phyloP scores from a whole-genome alignment of 2,113 vertebrate species.

The Corythornis madagascariensis region DNA sequence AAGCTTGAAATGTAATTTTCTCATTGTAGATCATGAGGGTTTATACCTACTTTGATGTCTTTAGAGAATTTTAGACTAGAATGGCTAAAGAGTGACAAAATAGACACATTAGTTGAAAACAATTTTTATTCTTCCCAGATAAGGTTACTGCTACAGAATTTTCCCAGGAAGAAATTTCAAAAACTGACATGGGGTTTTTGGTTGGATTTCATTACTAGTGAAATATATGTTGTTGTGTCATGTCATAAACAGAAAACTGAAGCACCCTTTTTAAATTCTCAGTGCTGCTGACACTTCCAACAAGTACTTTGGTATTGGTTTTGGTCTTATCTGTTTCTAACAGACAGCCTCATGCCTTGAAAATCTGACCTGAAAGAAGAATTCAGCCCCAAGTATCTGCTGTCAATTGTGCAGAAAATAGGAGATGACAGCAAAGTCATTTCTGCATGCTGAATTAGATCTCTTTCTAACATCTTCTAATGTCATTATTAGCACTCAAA shows the following conservation, averaged over 20 bases:
- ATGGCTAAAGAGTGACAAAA: background rate
- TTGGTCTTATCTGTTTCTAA: constrained; percentile 81
- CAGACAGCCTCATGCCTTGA: constrained; percentile 79
- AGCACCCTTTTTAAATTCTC: constrained; percentile 74
- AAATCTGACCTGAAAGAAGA: constrained; percentile 85
- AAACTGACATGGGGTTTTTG: constrained; percentile 48
- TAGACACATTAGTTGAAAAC: background rate
- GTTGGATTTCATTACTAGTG: constrained; percentile 64
- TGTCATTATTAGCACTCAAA: constrained; percentile 89
- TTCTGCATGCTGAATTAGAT: constrained; percentile 85
- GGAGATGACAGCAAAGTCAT: constrained; percentile 83
- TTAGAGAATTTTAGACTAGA: constrained; percentile 3
- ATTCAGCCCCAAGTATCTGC: constrained; percentile 82
- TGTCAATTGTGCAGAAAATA: constrained; percentile 86
- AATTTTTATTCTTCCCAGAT: constrained; percentile 18
- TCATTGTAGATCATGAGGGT: background rate
- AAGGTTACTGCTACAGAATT: constrained; percentile 40
- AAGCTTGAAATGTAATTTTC: background rate
- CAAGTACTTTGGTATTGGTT: constrained; percentile 72
- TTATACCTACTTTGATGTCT: background rate
- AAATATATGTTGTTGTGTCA: constrained; percentile 70
- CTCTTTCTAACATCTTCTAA: constrained; percentile 82
- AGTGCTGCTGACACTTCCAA: constrained; percentile 76
- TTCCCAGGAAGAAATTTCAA: constrained; percentile 55
- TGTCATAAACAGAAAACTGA: constrained; percentile 73